Evolutionary conservation across 2,888 invertebrate genomes (phyloP).

Genomic region (Ceramica pisi): DNA sequence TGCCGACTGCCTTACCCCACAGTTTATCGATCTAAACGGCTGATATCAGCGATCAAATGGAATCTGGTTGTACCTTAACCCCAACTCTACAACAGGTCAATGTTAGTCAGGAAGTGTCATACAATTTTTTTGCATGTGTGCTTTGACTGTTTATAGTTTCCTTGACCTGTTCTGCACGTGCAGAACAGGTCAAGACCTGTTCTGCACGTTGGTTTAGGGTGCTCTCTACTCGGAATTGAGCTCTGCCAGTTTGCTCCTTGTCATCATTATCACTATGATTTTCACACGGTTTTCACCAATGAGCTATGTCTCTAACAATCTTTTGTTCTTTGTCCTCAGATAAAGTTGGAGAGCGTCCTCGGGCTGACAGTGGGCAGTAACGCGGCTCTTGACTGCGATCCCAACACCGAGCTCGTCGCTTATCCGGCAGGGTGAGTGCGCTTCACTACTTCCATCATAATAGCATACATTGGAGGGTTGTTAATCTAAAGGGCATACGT

Average conservation of each 20-base stretch:
- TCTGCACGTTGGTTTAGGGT: neutral
- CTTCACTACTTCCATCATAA: neutral
- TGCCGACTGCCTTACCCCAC: neutral
- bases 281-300: too few relatives aligned
- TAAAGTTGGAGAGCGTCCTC: slow-evolving; percentile 98
- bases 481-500: too few relatives aligned
- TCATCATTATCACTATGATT: too few relatives aligned
- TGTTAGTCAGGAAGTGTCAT: too few relatives aligned
- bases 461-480: too few relatives aligned
- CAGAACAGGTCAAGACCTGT: too few relatives aligned
- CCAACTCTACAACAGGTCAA: neutral
- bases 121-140: too few relatives aligned
- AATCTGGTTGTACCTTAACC: neutral
- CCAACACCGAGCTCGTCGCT: slow-evolving; percentile 96
- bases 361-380: slow-evolving; percentile 98
- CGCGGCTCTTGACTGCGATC: slow-evolving; percentile 97
- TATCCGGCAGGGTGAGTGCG: slow-evolving; percentile 98
- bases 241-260: too few relatives aligned
- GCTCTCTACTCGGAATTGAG: too few relatives aligned
- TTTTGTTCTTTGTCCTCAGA: slow-evolving; percentile 91
- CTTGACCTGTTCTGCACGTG: neutral
- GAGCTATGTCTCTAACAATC: slow-evolving; percentile 3
- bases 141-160: neutral
- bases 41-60: neutral
- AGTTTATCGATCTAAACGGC: neutral